Conservation (phyloP, 2,113 vertebrate genomes). For the Cebidichthys violaceus region DNA sequence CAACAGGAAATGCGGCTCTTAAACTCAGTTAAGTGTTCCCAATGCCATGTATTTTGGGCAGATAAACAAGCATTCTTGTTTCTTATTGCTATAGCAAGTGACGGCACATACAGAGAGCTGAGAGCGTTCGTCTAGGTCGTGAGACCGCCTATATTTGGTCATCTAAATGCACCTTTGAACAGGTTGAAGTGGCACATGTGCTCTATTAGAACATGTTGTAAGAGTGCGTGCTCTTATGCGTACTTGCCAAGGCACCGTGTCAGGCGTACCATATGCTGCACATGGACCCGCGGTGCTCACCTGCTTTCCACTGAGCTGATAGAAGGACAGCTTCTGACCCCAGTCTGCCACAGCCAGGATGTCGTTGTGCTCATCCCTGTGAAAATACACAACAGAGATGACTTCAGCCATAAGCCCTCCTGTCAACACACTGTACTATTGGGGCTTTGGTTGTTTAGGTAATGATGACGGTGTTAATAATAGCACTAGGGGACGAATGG, state of each 20-base stretch:
- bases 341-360: slow-evolving; percentile 97
- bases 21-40: slow-evolving; percentile 42
- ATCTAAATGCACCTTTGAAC: not conserved
- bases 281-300: slow-evolving; percentile 73
- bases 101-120: not conserved
- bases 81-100: slow-evolving; percentile 9
- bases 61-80: not conserved
- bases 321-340: slow-evolving; percentile 97
- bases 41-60: slow-evolving; percentile 21
- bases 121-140: slow-evolving; percentile 11
- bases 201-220: not conserved
- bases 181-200: not conserved
- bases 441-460: slow-evolving; percentile 20
- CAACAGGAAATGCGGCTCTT: slow-evolving; percentile 54
- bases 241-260: not conserved
- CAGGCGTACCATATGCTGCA: not conserved
- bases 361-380: slow-evolving; percentile 96
- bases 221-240: not conserved
- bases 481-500: not conserved
- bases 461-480: slow-evolving; percentile 7
- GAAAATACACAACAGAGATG: slow-evolving; percentile 53
- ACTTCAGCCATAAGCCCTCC: slow-evolving; percentile 17
- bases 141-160: slow-evolving; percentile 4
- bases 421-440: slow-evolving; percentile 25
- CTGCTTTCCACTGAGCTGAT: slow-evolving; percentile 98